Base-by-base conservation (phyloP, 2,113 vertebrate species). In the Desmodus rotundus region DNA sequence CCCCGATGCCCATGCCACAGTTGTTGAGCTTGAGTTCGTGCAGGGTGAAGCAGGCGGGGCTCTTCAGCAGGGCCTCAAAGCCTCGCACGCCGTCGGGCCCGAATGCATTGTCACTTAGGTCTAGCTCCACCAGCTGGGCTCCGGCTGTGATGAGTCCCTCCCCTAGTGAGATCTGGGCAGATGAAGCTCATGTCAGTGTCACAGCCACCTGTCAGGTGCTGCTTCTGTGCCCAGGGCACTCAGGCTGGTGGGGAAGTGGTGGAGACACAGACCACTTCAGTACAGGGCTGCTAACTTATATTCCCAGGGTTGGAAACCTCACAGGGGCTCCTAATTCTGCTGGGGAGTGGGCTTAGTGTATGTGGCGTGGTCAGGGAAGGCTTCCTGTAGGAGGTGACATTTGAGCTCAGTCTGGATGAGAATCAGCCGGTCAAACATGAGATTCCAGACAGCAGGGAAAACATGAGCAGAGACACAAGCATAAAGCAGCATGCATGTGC, bases 91-190 rank as follows among this genome's bases (percentile, higher is more conserved):
- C 99, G 0, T 99, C 99, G 0, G 99, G 99, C 36, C 99, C 99
- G n/a, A 99, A 99, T 1, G 99, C 99, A 1, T 99, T 99, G 98
- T 99, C 99, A 54, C 99, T 99, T 81, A 99, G 98, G 97, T 99
- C 99, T 96, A 99, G 96, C 91, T 99, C 99, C 8, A 99, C 99
- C 87, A 99, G 98, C 84, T 98, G 98, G 16, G 99, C 99, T 58
- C 99, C 99, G 0, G 99, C 99, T 43, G 98, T 97, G 96, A 99
- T 99, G 70, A 99, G 97, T 2, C 99, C 99, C 7, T 99, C 98
- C 41, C 99, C 99, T 43, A 99, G 98, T n/a, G 99, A 99, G 67
- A 98, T 99, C 99, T 99, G 97, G 3, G 43, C 45, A 96, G 95
- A 95, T 11, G 54, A 38, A 80, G 11, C 41, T 54, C 36, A 2